phyloP scores from a whole-genome alignment of 2,113 vertebrate genomes.

The Malurus elegans region DNA sequence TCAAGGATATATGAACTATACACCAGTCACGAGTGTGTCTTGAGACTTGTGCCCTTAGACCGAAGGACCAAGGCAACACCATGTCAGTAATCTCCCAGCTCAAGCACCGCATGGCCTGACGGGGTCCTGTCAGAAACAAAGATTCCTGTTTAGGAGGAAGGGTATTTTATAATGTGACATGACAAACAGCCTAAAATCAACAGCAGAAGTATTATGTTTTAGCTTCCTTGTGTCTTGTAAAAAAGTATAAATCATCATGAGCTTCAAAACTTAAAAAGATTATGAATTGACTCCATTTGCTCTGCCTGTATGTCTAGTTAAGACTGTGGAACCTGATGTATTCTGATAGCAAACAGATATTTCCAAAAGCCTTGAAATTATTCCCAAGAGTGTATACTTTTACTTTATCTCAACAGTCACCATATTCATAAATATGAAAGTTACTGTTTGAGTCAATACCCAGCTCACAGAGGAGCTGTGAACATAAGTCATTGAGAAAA shows the following conservation, averaged over 20 bases:
- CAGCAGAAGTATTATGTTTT: background rate
- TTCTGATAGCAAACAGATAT: background rate
- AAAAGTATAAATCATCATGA: background rate
- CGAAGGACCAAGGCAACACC: background rate
- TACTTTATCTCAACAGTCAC: slow-evolving; percentile 21
- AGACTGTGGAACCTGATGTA: background rate
- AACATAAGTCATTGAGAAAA: slow-evolving; percentile 2
- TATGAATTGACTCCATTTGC: background rate
- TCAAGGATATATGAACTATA: background rate
- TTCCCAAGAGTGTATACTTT: background rate
- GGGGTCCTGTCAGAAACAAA: background rate
- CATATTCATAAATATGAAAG: slow-evolving; percentile 26
- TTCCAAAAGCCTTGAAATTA: background rate
- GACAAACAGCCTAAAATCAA: background rate
- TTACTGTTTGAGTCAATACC: slow-evolving; percentile 1
- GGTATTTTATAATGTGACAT: background rate
- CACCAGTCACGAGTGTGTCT: fast-evolving
- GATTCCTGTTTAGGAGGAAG: background rate
- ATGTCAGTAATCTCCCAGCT: background rate
- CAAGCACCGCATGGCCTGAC: background rate
- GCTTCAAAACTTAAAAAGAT: background rate
- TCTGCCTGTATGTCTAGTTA: background rate
- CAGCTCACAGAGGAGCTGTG: background rate
- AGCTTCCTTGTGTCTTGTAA: background rate
- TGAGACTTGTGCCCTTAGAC: background rate